phyloP scores from a whole-genome alignment of 2,888 invertebrate genomes.

The Pantelozetes paolii region DNA sequence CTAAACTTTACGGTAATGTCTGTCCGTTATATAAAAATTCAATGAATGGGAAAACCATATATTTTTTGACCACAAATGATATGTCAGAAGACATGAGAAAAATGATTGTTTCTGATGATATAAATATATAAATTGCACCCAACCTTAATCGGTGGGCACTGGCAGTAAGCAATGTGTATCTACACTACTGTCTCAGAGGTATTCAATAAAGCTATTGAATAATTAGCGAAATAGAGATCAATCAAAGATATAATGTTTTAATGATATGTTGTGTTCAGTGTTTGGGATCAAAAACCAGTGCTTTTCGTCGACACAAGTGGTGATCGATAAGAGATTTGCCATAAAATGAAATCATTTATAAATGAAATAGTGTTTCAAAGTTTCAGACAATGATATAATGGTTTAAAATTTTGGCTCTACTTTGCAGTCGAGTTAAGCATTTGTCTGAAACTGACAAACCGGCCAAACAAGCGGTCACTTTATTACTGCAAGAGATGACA shows the following conservation, averaged over 20 bases:
- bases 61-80: conserved; percentile 7
- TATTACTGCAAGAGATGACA: conserved; percentile 20
- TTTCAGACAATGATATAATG: background rate
- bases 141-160: background rate
- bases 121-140: conserved; percentile 1
- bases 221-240: conserved; percentile 3
- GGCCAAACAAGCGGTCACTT: conserved; percentile 20
- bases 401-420: background rate
- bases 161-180: background rate
- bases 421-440: background rate
- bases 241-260: conserved; percentile 18
- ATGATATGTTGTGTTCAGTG: conserved; percentile 8
- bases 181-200: background rate
- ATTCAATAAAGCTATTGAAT: background rate
- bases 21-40: background rate
- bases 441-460: conserved; percentile 15
- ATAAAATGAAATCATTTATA: background rate
- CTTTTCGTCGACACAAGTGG: background rate
- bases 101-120: background rate
- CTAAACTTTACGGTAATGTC: background rate
- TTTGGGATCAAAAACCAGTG: background rate
- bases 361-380: background rate
- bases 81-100: conserved; percentile 11
- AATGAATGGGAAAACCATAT: conserved; percentile 19
- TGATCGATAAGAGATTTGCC: background rate